Evolutionary conservation across 2,797 vertebrate species (phyloP).

Genomic region (Syngnathus acus): DNA sequence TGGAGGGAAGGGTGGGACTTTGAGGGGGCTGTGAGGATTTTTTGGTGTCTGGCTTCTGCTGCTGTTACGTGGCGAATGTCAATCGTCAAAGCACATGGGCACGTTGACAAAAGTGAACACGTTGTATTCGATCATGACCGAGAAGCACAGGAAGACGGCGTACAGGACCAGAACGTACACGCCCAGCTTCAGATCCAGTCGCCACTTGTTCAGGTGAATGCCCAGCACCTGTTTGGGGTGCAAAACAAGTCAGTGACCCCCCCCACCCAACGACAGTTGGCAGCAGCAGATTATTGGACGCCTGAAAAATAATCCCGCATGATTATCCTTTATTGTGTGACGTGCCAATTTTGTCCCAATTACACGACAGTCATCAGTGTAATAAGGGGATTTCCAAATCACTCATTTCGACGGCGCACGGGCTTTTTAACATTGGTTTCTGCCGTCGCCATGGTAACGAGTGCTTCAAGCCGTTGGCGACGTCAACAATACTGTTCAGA

Average conservation of each 20-base stretch:
- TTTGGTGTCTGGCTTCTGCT: constrained; percentile 38
- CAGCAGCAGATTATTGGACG: neutral
- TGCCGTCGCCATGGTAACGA: neutral
- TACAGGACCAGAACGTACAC: constrained; percentile 85
- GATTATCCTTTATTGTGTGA: no score
- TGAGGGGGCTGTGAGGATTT: constrained; percentile 32
- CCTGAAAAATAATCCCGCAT: no score
- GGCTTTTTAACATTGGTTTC: neutral
- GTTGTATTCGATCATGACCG: constrained; percentile 95
- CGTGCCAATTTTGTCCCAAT: no score
- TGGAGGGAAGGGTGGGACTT: neutral
- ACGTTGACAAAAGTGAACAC: constrained; percentile 98
- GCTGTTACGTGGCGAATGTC: constrained; percentile 31
- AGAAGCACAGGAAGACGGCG: constrained; percentile 89
- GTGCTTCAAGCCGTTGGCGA: neutral
- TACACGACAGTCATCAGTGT: neutral
- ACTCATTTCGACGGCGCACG: neutral
- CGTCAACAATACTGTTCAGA: no score
- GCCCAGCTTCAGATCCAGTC: constrained; percentile 85
- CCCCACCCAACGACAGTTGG: neutral
- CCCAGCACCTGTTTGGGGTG: constrained; percentile 73
- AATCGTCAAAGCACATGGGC: constrained; percentile 85
- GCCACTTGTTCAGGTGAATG: constrained; percentile 92
- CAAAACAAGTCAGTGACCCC: neutral
- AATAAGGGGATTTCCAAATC: neutral